Evolutionary conservation across 2,797 vertebrate species (phyloP).

Genomic region (Nannoperca australis): DNA sequence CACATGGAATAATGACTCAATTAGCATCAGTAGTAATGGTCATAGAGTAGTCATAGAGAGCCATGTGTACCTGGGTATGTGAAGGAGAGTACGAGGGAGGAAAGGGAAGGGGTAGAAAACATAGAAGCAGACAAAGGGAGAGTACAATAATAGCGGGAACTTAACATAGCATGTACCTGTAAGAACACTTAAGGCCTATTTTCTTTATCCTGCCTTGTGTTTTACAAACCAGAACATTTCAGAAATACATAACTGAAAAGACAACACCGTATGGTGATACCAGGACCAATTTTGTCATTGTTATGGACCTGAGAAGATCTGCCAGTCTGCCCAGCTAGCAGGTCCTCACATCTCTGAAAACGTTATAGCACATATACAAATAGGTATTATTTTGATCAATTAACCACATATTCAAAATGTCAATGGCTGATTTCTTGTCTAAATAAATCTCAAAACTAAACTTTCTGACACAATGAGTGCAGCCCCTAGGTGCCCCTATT

Average conservation of each 20-base stretch:
- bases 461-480: neutral
- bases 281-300: neutral
- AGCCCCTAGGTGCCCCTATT: neutral
- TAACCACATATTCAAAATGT: too few relatives aligned
- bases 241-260: neutral
- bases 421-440: too few relatives aligned
- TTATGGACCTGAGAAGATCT: too few relatives aligned
- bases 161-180: neutral
- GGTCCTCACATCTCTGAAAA: too few relatives aligned
- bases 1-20: neutral
- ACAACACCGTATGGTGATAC: neutral
- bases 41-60: too few relatives aligned
- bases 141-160: neutral
- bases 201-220: neutral
- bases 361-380: too few relatives aligned
- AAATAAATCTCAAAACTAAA: too few relatives aligned
- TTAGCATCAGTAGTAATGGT: too few relatives aligned
- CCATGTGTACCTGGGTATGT: too few relatives aligned
- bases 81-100: too few relatives aligned
- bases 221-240: neutral
- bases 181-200: neutral
- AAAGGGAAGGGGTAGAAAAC: neutral
- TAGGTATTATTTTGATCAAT: too few relatives aligned
- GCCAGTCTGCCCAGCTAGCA: too few relatives aligned
- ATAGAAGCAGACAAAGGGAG: neutral